phyloP scores from a whole-genome alignment of 2,113 vertebrate species.

The Pagrus major region DNA sequence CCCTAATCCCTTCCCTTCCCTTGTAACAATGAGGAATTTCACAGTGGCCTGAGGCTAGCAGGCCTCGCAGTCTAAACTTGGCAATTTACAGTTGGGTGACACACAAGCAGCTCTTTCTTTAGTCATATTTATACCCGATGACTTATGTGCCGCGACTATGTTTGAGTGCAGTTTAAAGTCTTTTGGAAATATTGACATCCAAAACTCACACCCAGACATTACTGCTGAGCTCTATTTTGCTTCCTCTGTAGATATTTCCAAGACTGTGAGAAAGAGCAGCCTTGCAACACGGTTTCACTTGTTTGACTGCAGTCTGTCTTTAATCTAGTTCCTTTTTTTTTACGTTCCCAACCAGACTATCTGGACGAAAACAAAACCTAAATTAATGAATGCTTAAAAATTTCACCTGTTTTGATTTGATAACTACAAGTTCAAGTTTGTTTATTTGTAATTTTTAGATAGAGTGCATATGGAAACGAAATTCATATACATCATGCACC shows the following conservation, averaged over 20 bases:
- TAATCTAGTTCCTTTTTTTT: conserved; percentile 30
- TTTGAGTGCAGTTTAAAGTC: conserved; percentile 68
- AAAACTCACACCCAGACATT: conserved; percentile 65
- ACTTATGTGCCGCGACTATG: conserved; percentile 58
- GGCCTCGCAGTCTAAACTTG: conserved; percentile 66
- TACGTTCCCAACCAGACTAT: conserved; percentile 27
- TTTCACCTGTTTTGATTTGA: not conserved
- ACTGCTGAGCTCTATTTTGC: conserved; percentile 41
- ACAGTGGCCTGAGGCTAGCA: conserved; percentile 56
- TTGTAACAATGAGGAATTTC: conserved; percentile 80
- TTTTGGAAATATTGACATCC: conserved; percentile 63
- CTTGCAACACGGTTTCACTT: conserved; percentile 51
- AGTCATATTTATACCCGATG: conserved; percentile 75
- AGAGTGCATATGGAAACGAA: no score
- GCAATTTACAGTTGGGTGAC: conserved; percentile 80
- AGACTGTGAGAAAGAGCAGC: conserved; percentile 56
- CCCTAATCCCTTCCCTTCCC: conserved; percentile 54
- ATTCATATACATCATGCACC: no score
- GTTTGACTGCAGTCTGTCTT: conserved; percentile 22
- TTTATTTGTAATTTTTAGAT: no score
- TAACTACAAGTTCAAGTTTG: no score
- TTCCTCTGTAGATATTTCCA: conserved; percentile 55
- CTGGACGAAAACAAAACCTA: not conserved
- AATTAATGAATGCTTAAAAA: not conserved
- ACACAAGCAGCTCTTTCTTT: conserved; percentile 67